These are phyloP conservation scores for Drosophila leontia DNA, from an alignment of 1,140 invertebrate species.

Conservation along the genomic window DNA sequence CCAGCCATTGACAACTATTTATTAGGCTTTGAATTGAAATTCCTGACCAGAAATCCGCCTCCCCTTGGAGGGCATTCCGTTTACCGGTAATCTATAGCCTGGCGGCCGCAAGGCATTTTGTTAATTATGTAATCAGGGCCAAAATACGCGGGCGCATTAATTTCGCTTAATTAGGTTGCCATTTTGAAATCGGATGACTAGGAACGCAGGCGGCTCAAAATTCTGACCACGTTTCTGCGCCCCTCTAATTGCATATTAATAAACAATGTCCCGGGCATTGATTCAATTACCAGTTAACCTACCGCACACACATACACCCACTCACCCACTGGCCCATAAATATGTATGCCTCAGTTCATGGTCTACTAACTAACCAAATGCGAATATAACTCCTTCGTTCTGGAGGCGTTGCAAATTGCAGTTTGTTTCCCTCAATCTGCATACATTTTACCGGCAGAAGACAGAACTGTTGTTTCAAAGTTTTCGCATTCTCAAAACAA, in stretches of 20 bases:
- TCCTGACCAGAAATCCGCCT: background rate
- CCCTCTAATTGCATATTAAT: constrained; percentile 48
- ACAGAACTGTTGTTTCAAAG: constrained; percentile 9
- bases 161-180: constrained; percentile 49
- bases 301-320: too few relatives aligned
- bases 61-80: constrained; percentile 1
- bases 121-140: constrained; percentile 48
- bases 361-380: constrained; percentile 36
- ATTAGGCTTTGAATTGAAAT: constrained; percentile 10
- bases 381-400: constrained; percentile 7
- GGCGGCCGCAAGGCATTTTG: constrained; percentile 28
- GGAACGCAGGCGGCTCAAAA: constrained; percentile 10
- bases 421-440: constrained; percentile 34
- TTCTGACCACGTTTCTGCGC: constrained; percentile 10
- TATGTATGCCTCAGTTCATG: constrained; percentile 18
- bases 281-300: constrained; percentile 46
- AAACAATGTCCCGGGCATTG: constrained; percentile 46
- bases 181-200: constrained; percentile 28
- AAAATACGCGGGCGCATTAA: constrained; percentile 36
- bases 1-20: background rate
- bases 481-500: constrained; percentile 28
- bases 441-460: constrained; percentile 14
- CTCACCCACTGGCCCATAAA: constrained; percentile 12
- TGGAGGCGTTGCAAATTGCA: constrained; percentile 13
- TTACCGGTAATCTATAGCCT: constrained; percentile 25